Evolutionary conservation across 1,140 invertebrate species (phyloP).

Genomic region (Ladona fulva): DNA sequence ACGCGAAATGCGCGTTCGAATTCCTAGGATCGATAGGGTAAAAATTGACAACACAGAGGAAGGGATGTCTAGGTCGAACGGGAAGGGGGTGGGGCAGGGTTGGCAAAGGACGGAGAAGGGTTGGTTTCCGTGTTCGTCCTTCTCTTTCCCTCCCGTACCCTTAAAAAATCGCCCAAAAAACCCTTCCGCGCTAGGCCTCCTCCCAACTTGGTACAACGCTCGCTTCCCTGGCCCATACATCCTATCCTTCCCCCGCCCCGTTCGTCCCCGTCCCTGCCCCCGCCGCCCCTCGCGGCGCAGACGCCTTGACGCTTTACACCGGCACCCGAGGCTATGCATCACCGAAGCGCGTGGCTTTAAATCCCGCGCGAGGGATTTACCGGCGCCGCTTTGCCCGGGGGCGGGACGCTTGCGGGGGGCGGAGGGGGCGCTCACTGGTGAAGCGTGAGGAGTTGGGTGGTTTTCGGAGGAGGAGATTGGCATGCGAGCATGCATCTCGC

Average conservation of each 20-base stretch:
- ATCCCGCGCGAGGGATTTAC: neutral
- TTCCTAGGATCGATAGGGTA: too few species aligned
- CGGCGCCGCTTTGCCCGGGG: neutral
- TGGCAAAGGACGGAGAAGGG: too few species aligned
- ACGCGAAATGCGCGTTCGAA: too few species aligned
- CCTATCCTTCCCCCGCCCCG: too few species aligned
- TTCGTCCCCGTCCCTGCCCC: neutral
- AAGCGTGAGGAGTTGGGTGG: too few species aligned
- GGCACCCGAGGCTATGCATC: neutral
- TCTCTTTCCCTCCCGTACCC: neutral
- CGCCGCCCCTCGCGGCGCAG: neutral
- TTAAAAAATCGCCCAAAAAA: neutral
- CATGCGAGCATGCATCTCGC: too few species aligned
- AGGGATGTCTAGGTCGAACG: too few species aligned
- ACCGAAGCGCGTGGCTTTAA: neutral
- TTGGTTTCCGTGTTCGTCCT: neutral
- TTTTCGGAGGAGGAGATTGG: too few species aligned
- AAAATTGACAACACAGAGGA: too few species aligned
- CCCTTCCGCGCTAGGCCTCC: neutral
- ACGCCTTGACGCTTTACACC: constrained; percentile 6
- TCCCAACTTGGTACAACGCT: neutral
- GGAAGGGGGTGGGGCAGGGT: too few species aligned
- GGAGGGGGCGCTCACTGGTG: too few species aligned
- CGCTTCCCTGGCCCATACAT: neutral
- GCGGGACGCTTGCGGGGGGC: neutral